phyloP scores from a whole-genome alignment of 2,113 vertebrate species.

The Nycticorax nycticorax region DNA sequence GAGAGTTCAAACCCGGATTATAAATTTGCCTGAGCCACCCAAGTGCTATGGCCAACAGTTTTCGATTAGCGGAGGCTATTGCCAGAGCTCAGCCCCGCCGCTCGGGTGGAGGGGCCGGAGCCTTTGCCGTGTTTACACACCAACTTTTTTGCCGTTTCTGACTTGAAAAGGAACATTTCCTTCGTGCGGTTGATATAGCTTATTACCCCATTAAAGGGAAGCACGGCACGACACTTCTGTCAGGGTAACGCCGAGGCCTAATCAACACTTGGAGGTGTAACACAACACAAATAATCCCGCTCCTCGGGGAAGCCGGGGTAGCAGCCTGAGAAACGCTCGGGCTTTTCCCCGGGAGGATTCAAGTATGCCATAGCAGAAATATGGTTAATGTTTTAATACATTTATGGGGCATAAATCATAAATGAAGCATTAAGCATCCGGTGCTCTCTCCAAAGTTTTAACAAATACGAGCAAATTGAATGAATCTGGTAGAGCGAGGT shows the following conservation, averaged over 20 bases:
- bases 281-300: constrained; percentile 65
- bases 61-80: not conserved
- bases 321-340: constrained; percentile 65
- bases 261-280: constrained; percentile 67
- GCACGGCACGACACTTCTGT: constrained; percentile 49
- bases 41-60: constrained; percentile 3
- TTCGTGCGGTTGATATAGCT: constrained; percentile 47
- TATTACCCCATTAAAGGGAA: constrained; percentile 69
- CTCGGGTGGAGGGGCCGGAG: not conserved
- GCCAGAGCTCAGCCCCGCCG: not conserved
- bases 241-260: constrained; percentile 64
- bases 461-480: constrained; percentile 63
- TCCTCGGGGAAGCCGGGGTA: constrained; percentile 57
- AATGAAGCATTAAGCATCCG: constrained; percentile 68
- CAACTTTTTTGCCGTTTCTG: constrained; percentile 2
- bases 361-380: constrained; percentile 69
- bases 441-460: constrained; percentile 60
- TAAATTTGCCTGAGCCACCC: constrained; percentile 52
- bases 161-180: constrained; percentile 63
- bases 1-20: constrained; percentile 17
- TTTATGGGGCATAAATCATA: constrained; percentile 73
- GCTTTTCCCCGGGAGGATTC: constrained; percentile 57
- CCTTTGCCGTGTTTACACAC: not conserved
- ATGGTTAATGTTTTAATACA: constrained; percentile 78
- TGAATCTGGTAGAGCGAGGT: constrained; percentile 19